Percentiles rank a stretch among this genome's conserved stretches.
phyloP scores from a whole-genome alignment of 1,140 invertebrate genomes.

The Caerostris extrusa region DNA sequence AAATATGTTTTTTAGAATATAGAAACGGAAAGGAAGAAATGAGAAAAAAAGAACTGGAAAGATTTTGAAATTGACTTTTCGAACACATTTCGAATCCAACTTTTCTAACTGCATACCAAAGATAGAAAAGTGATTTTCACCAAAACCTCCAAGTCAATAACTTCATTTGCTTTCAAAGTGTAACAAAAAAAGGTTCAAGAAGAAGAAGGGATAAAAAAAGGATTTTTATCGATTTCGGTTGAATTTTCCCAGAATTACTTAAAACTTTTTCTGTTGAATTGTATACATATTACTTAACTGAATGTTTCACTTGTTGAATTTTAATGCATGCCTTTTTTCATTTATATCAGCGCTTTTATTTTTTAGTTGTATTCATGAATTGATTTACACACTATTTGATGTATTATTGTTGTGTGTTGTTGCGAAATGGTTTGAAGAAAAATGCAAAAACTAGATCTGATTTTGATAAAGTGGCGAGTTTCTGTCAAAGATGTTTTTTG shows the following conservation, averaged over 20 bases:
- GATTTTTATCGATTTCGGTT: background rate
- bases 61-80: slow-evolving; percentile 14
- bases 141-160: slow-evolving; percentile 12
- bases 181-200: background rate
- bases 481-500: background rate
- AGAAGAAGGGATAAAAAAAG: background rate
- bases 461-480: background rate
- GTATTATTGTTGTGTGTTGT: no score
- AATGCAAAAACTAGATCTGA: background rate
- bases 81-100: slow-evolving; percentile 12
- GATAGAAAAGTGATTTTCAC: slow-evolving; percentile 25
- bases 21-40: background rate
- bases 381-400: no score
- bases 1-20: slow-evolving; percentile 13
- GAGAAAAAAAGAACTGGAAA: background rate
- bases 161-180: slow-evolving; percentile 5
- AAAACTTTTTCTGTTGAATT: no score
- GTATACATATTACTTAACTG: no score
- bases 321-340: no score
- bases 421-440: no score
- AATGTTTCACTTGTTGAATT: background rate
- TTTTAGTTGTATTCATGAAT: no score
- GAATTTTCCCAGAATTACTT: background rate
- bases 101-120: slow-evolving; percentile 6
- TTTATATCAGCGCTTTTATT: no score